Conservation (phyloP, 92 coral and sea anemone genomes). For the Desmophyllum pertusum region DNA sequence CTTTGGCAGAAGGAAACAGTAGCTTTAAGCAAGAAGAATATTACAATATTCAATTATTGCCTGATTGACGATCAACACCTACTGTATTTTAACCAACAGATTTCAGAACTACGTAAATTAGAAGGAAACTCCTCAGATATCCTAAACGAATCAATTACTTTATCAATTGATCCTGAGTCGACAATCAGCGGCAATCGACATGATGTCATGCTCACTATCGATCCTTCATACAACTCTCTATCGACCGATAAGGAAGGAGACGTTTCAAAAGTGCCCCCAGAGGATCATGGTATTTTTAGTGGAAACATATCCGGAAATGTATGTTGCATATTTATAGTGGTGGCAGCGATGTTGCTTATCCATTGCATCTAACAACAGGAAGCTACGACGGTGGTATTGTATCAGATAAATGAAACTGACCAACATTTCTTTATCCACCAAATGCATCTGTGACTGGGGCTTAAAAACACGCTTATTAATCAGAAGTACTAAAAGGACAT, state of each 20-base stretch:
- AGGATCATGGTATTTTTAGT: background rate
- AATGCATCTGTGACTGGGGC: background rate
- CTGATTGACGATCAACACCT: background rate
- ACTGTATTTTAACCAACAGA: background rate
- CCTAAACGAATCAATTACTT: background rate
- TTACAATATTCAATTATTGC: no score
- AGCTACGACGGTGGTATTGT: no score
- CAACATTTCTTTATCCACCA: background rate
- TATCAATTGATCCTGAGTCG: background rate
- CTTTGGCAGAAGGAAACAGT: no score
- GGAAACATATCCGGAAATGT: background rate
- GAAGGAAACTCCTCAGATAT: background rate
- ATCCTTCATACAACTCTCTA: constrained; percentile 7
- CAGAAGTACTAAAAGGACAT: background rate
- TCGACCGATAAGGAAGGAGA: background rate
- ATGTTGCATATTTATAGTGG: constrained; percentile 8
- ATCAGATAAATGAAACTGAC: no score
- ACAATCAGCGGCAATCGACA: background rate
- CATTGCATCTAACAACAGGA: constrained; percentile 1
- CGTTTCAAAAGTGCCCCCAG: background rate
- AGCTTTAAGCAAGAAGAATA: no score
- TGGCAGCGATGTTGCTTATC: constrained; percentile 18
- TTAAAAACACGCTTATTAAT: no score
- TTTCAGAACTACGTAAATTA: background rate
- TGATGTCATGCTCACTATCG: constrained; percentile 14